These are phyloP conservation scores for Pyralis farinalis DNA, from an alignment of 2,888 invertebrate genomes.

Conservation along the genomic window DNA sequence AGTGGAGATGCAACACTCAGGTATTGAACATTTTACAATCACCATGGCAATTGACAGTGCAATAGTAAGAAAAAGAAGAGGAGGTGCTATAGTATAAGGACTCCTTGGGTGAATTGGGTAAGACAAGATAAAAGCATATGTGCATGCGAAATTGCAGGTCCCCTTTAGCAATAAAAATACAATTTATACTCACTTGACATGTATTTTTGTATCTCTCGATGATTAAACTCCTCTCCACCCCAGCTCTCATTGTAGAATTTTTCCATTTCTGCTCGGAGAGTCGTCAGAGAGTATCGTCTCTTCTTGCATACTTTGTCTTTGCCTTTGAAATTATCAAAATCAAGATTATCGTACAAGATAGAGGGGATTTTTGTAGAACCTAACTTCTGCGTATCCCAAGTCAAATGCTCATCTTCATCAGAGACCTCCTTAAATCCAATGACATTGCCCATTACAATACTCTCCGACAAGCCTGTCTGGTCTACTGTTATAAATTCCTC, in stretches of 20 bases:
- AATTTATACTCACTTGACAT: constrained; percentile 83
- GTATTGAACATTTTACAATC: too few relatives aligned
- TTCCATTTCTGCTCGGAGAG: constrained; percentile 78
- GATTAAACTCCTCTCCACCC: constrained; percentile 83
- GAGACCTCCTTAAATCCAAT: constrained; percentile 50
- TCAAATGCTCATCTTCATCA: constrained; percentile 30
- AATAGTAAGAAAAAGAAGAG: too few relatives aligned
- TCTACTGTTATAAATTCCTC: constrained; percentile 28
- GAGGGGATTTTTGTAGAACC: constrained; percentile 69
- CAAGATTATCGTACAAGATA: constrained; percentile 63
- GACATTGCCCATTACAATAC: constrained; percentile 65
- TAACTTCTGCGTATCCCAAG: constrained; percentile 39
- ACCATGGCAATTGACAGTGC: too few relatives aligned
- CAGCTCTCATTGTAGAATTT: constrained; percentile 84
- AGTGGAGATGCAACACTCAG: too few relatives aligned
- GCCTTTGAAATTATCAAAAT: constrained; percentile 70
- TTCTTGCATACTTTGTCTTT: constrained; percentile 51
- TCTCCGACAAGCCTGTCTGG: constrained; percentile 46
- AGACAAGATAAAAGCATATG: too few relatives aligned
- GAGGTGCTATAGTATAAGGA: too few relatives aligned
- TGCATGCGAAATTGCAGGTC: too few relatives aligned
- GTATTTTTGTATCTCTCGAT: constrained; percentile 76
- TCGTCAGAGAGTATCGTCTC: constrained; percentile 56
- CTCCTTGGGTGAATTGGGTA: too few relatives aligned
- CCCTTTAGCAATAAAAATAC: too few relatives aligned